A percentile compares a stretch with the other conserved stretches of the same genome.
Evolutionary conservation across 2,888 invertebrate genomes (phyloP).

Genomic region (Leucophora obtusa): DNA sequence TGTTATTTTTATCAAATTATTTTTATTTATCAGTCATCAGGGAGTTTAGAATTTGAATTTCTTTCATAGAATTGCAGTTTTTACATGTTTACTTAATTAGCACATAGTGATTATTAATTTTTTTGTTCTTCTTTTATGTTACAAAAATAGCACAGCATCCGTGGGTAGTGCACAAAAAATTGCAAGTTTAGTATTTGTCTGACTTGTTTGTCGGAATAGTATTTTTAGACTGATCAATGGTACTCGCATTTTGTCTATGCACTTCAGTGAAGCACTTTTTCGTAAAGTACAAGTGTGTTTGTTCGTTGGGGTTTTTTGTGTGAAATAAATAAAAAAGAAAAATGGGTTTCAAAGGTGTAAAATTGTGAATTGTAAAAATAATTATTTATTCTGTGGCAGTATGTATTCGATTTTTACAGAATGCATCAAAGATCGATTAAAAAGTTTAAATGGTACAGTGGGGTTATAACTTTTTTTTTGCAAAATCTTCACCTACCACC

Average conservation of each 20-base stretch:
- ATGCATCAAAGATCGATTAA: too few relatives aligned
- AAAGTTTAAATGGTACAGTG: too few relatives aligned
- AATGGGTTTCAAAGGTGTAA: not conserved
- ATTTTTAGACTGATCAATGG: slow-evolving; percentile 75
- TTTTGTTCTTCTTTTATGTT: slow-evolving; percentile 25
- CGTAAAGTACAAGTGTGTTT: slow-evolving; percentile 29
- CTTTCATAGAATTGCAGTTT: slow-evolving; percentile 10
- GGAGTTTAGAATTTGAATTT: slow-evolving; percentile 1
- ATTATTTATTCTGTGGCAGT: too few relatives aligned
- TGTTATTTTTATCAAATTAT: slow-evolving; percentile 31
- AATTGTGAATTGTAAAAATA: too few relatives aligned
- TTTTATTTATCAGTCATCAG: slow-evolving; percentile 41
- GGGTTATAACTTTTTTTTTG: too few relatives aligned
- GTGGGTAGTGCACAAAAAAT: slow-evolving; percentile 15
- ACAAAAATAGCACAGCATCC: slow-evolving; percentile 48
- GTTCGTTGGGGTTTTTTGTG: not conserved
- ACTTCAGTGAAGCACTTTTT: slow-evolving; percentile 40
- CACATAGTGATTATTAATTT: slow-evolving; percentile 3
- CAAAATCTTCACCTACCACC: too few relatives aligned
- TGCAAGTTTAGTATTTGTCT: slow-evolving; percentile 37
- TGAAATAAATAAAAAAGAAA: not conserved
- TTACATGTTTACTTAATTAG: slow-evolving; percentile 45
- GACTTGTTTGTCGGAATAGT: slow-evolving; percentile 69
- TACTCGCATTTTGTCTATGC: slow-evolving; percentile 45
- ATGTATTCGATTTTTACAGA: too few relatives aligned